Percentiles rank a stretch among this genome's conserved stretches.
Conservation (phyloP, 2,888 invertebrate genomes). For the Melinaea menophilus region DNA sequence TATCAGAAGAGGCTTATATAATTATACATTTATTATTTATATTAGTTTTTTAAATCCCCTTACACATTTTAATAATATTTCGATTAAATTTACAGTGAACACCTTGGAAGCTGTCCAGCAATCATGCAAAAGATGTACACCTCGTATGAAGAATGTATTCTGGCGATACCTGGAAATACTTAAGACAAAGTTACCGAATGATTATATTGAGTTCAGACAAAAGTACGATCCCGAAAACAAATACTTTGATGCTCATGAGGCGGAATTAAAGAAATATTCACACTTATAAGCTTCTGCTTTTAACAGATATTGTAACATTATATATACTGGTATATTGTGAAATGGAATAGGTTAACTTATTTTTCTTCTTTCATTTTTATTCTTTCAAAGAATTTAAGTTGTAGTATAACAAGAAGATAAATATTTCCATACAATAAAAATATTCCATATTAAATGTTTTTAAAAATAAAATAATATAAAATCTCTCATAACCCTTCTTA, state of each 20-base stretch:
- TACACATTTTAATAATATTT: background rate
- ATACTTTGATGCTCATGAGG: conserved; percentile 15
- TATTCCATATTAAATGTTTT: no score
- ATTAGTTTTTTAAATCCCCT: no score
- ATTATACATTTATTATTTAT: conserved; percentile 12
- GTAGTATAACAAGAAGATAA: no score
- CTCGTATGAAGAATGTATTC: conserved; percentile 4
- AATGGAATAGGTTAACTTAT: no score
- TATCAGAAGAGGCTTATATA: conserved; percentile 22
- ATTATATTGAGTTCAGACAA: conserved; percentile 8
- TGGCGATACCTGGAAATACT: conserved; percentile 9
- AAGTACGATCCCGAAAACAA: conserved; percentile 15
- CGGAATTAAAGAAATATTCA: background rate
- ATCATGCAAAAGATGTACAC: conserved; percentile 73
- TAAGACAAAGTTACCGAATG: conserved; percentile 7
- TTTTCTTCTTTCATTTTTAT: no score
- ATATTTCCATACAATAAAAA: no score
- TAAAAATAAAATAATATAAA: no score
- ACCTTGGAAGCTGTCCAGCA: conserved; percentile 24
- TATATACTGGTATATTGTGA: no score
- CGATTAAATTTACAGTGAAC: conserved; percentile 17
- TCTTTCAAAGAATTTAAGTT: no score
- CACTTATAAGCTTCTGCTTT: conserved; percentile 4
- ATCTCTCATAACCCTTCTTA: no score
- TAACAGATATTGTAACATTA: no score